phyloP scores from a whole-genome alignment of 2,797 vertebrate genomes.

The Melanogrammus aeglefinus region DNA sequence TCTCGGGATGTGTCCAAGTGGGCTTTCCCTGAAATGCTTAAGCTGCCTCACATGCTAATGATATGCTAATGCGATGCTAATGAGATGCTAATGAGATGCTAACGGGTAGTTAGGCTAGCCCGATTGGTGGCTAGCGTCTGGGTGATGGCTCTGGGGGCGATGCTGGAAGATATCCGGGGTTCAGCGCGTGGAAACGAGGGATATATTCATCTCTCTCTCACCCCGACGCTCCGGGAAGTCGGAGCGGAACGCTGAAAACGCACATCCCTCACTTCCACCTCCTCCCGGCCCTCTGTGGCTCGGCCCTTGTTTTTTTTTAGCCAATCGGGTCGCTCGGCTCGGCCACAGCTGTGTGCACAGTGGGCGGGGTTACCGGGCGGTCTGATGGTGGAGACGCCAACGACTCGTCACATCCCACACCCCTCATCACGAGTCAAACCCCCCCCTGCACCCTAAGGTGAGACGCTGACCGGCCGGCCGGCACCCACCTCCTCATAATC shows the following conservation, averaged over 20 bases:
- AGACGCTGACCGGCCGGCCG: too few species aligned
- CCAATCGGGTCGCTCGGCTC: not conserved
- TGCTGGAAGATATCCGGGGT: conserved; percentile 12
- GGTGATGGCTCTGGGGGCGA: not conserved
- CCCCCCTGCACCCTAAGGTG: not conserved
- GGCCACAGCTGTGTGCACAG: too few species aligned
- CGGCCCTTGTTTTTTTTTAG: not conserved
- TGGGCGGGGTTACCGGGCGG: too few species aligned
- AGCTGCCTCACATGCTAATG: not conserved
- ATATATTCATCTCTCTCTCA: conserved; percentile 15
- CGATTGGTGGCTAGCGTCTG: not conserved
- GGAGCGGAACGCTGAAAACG: conserved; percentile 37
- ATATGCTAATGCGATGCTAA: not conserved
- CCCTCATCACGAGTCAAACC: too few species aligned
- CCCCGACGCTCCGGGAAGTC: conserved; percentile 33
- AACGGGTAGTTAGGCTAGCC: not conserved
- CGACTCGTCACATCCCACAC: too few species aligned
- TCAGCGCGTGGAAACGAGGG: conserved; percentile 11
- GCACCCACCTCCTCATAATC: not conserved
- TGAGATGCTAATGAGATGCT: not conserved
- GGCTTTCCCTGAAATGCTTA: not conserved
- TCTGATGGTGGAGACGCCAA: not conserved
- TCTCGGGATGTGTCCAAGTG: not conserved
- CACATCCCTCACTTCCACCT: conserved; percentile 52
- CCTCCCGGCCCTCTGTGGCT: conserved; percentile 17